Base-by-base conservation (phyloP, 2,113 vertebrate genomes). In the Promerops cafer region DNA sequence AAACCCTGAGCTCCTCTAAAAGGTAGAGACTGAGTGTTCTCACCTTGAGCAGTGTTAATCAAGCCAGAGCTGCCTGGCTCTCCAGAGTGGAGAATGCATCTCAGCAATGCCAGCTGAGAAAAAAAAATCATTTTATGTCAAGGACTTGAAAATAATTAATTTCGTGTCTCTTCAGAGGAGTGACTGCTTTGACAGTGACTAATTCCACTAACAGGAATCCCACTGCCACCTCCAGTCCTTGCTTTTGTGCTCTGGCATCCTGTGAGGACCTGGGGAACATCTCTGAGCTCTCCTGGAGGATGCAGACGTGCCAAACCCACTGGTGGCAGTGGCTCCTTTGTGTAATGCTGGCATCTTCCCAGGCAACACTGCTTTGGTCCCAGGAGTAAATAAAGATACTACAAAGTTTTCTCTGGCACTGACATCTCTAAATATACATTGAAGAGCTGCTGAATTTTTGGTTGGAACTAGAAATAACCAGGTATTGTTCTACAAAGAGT, bases 251-350 rank as follows among this genome's bases (percentile, higher is more conserved):
- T 39, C 35, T 23, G 28, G 10, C 7, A 2, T 20, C 31, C 24
- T 18, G 21, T 2, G 13, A 16, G 49, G 40, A 2, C 11, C 49
- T 6, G 28, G 0, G 40, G 84, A 21, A 24, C n/a, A 3, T 1
- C 63, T 35, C 9, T 12, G 49, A 23, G 10, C 42, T 12, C 37
- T 16, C 3, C 30, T 47, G 27, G 5, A 30, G 76, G 69, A 1
- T 47, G 59, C 18, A 18, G 44, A 3, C 1, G 6, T 23, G 18
- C 69, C 59, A 27, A 4, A 7, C 6, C 26, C 42, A 2, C 42
- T 17, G 0, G 9, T 31, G 40, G 19, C 16, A 2, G 5, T n/a
- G 70, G n/a, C 56, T 61, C 50, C 2, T 1, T 16, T 23, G 16
- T 49, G 35, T 6, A 18, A n/a, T 18, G 23, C 37, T 50, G 50